Conservation (phyloP, 2,797 vertebrate genomes). For the Sardinella longiceps region DNA sequence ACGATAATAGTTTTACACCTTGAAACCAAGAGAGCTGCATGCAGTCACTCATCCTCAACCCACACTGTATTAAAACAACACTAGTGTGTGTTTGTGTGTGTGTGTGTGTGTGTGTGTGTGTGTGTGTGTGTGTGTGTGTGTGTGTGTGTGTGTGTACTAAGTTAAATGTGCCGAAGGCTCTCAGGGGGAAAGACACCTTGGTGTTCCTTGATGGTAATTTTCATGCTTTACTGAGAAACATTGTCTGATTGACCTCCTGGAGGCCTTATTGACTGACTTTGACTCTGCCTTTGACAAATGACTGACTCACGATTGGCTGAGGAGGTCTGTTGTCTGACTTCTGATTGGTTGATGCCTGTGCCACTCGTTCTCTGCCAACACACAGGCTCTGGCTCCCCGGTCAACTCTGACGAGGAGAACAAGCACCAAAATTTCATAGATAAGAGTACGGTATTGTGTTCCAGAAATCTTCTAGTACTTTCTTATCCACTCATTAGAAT, state of each 20-base stretch:
- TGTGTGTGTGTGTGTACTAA: not conserved
- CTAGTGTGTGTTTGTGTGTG: not conserved
- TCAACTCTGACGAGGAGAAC: conserved; percentile 93
- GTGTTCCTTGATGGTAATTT: not conserved
- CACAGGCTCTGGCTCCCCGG: conserved; percentile 89
- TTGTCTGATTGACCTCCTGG: not conserved
- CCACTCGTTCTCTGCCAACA: conserved; percentile 39
- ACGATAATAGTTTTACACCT: not conserved
- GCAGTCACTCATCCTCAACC: not conserved
- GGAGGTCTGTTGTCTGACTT: not conserved
- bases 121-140: not conserved
- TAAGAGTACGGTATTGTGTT: conserved; percentile 84
- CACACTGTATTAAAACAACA: not conserved
- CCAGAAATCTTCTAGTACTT: not conserved
- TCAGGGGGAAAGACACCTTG: not conserved
- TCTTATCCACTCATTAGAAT: not conserved
- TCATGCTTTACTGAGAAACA: not conserved
- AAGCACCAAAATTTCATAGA: conserved; percentile 90
- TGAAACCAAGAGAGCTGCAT: not conserved
- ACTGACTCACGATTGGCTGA: not conserved
- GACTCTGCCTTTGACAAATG: not conserved
- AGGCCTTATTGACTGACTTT: not conserved
- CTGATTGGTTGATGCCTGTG: conserved; percentile 7
- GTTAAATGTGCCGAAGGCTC: not conserved
- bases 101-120: not conserved